These are phyloP conservation scores for Micrastur ruficollis DNA, from an alignment of 2,797 vertebrate genomes.

Conservation along the genomic window DNA sequence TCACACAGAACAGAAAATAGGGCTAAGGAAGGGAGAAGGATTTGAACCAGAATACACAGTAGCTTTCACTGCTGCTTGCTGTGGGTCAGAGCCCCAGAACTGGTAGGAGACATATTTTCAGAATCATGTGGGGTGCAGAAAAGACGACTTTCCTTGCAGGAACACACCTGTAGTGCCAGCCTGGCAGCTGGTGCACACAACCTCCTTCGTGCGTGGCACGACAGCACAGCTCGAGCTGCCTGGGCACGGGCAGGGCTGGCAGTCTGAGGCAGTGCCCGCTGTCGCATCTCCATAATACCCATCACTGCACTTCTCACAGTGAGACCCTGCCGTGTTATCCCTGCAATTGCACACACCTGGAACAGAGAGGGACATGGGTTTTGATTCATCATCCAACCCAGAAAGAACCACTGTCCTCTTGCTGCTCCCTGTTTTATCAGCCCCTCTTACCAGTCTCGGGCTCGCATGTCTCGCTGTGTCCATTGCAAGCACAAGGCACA, in stretches of 20 bases:
- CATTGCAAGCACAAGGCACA: conserved; percentile 88
- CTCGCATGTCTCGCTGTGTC: conserved; percentile 89
- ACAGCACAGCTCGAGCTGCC: conserved; percentile 86
- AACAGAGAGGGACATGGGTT: not conserved
- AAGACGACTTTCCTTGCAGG: not conserved
- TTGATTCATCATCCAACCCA: not conserved
- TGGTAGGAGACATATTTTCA: not conserved
- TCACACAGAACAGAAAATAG: not conserved
- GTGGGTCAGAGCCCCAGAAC: not conserved
- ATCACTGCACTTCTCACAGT: conserved; percentile 91
- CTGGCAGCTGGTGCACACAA: conserved; percentile 95
- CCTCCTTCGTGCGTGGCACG: conserved; percentile 87
- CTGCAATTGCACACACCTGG: conserved; percentile 88
- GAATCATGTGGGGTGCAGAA: rapidly evolving
- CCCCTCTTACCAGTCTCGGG: conserved; percentile 80
- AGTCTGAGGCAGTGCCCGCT: conserved; percentile 78
- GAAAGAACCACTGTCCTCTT: not conserved
- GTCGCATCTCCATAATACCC: conserved; percentile 93
- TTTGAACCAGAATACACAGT: not conserved
- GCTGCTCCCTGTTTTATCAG: not conserved
- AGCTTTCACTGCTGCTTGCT: not conserved
- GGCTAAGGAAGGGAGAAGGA: not conserved
- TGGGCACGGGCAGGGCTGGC: conserved; percentile 89
- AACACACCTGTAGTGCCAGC: conserved; percentile 88
- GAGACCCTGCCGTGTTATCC: conserved; percentile 87